Evolutionary conservation across 2,888 invertebrate species (phyloP).

Genomic region (Aleiodes leptofemur): DNA sequence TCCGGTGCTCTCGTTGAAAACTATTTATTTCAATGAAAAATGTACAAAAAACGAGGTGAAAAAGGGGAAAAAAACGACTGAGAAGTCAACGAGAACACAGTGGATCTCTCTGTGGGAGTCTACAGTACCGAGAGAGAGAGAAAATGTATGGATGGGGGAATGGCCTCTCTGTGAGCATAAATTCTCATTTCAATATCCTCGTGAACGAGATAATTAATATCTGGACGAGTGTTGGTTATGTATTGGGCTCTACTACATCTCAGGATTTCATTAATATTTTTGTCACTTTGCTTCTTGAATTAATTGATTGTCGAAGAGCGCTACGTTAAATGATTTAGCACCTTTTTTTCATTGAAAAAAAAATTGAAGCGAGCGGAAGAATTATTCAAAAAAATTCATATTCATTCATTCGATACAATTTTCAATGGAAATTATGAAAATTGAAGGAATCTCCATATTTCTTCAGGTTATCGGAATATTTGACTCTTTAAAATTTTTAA

Average conservation of each 20-base stretch:
- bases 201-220: slow-evolving; percentile 56
- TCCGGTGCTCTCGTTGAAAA: slow-evolving; percentile 25
- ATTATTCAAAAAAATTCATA: too few relatives aligned
- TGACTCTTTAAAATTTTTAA: not conserved
- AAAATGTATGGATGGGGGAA: slow-evolving; percentile 17
- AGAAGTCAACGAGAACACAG: not conserved
- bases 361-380: not conserved
- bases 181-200: slow-evolving; percentile 61
- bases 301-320: not conserved
- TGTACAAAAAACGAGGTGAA: slow-evolving; percentile 38
- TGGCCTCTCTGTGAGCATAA: slow-evolving; percentile 54
- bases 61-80: not conserved
- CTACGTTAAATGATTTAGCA: not conserved
- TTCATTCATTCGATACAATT: too few relatives aligned
- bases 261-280: slow-evolving; percentile 3
- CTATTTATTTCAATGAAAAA: slow-evolving; percentile 34
- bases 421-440: too few relatives aligned
- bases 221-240: slow-evolving; percentile 33
- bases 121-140: not conserved
- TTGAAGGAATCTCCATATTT: too few relatives aligned
- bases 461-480: too few relatives aligned
- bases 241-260: not conserved
- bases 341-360: not conserved
- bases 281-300: slow-evolving; percentile 22
- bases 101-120: slow-evolving; percentile 11